Evolutionary conservation across 2,888 invertebrate genomes (phyloP).

Genomic region (Alloplasta piceator): DNA sequence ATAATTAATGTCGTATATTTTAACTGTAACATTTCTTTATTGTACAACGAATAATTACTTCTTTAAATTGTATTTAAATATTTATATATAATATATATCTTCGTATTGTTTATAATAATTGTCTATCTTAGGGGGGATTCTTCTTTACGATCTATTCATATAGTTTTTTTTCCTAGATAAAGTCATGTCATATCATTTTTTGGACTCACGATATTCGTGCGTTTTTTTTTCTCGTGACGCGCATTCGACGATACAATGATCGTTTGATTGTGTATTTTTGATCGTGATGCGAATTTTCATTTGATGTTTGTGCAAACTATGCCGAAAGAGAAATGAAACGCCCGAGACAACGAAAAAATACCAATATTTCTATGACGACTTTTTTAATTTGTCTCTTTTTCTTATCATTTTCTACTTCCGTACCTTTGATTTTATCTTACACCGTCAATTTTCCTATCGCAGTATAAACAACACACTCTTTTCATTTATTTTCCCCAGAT

Average conservation of each 20-base stretch:
- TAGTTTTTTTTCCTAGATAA: slow-evolving; percentile 51
- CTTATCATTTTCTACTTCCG: slow-evolving; percentile 13
- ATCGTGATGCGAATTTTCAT: slow-evolving; percentile 52
- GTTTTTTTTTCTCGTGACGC: slow-evolving; percentile 19
- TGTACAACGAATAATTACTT: slow-evolving; percentile 66
- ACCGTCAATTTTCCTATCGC: slow-evolving; percentile 56
- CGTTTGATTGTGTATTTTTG: slow-evolving; percentile 62
- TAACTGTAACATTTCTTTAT: slow-evolving; percentile 63
- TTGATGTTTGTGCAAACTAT: slow-evolving; percentile 53
- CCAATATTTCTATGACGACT: slow-evolving; percentile 9
- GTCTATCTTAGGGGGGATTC: slow-evolving; percentile 52
- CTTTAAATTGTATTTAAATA: slow-evolving; percentile 65
- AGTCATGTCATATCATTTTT: slow-evolving; percentile 38
- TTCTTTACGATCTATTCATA: slow-evolving; percentile 43
- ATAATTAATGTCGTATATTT: slow-evolving; percentile 52
- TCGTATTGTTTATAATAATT: slow-evolving; percentile 59
- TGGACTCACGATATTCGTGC: neutral
- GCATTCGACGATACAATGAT: slow-evolving; percentile 44
- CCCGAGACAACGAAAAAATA: slow-evolving; percentile 12
- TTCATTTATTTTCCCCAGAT: slow-evolving; percentile 13
- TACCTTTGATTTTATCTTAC: slow-evolving; percentile 42
- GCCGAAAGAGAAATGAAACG: slow-evolving; percentile 19
- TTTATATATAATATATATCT: slow-evolving; percentile 62
- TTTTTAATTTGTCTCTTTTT: slow-evolving; percentile 22
- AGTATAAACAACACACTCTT: slow-evolving; percentile 46